Conservation (phyloP, 2,888 invertebrate species). For the Frankliniella intonsa region DNA sequence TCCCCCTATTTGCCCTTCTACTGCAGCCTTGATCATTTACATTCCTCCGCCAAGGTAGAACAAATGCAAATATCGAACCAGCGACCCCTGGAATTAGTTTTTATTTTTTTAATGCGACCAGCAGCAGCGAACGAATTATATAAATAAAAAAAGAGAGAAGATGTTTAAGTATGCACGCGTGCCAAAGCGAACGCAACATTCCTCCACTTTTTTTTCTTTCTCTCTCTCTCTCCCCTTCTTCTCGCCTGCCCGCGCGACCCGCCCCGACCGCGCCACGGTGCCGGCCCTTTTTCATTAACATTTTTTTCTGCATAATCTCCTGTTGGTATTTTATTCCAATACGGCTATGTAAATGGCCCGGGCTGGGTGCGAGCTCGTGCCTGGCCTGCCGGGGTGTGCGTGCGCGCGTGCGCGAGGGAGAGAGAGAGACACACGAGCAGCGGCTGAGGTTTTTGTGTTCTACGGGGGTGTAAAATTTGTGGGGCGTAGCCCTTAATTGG, state of each 20-base stretch:
- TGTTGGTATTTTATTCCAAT: constrained; percentile 27
- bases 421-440: neutral
- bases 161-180: constrained; percentile 22
- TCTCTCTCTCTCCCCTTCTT: constrained; percentile 2
- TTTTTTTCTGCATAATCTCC: constrained; percentile 22
- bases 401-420: neutral
- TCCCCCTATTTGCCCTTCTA: neutral
- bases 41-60: constrained; percentile 17
- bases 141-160: neutral
- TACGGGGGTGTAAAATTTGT: constrained; percentile 12
- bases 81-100: constrained; percentile 24
- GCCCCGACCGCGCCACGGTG: neutral
- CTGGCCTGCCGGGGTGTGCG: neutral
- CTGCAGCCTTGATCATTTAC: constrained; percentile 2
- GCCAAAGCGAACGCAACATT: constrained; percentile 4
- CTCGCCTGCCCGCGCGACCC: neutral
- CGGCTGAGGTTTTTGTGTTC: constrained; percentile 17
- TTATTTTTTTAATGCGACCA: constrained; percentile 15
- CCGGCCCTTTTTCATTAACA: constrained; percentile 13
- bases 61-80: constrained; percentile 25
- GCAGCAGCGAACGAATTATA: constrained; percentile 3
- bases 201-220: constrained; percentile 9
- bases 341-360: constrained; percentile 13
- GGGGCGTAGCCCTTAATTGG: constrained; percentile 17
- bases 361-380: neutral